These are phyloP conservation scores for Trichoplusia ni DNA, from an alignment of 1,140 invertebrate species.

Conservation along the genomic window DNA sequence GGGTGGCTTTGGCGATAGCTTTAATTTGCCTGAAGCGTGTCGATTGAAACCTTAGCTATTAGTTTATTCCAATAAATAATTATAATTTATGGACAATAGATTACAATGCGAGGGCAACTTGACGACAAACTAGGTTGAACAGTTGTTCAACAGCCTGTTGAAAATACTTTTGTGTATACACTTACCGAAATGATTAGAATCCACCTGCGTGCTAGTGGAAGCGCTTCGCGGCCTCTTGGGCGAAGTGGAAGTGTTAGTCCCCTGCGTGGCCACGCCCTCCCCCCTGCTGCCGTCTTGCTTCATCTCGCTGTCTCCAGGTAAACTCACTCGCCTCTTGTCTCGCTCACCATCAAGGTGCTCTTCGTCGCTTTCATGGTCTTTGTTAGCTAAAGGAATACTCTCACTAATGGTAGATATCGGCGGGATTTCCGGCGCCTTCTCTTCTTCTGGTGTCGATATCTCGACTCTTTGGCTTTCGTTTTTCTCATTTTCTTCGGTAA, in stretches of 20 bases:
- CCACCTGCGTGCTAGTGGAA: conserved; percentile 90
- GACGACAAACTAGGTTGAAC: too few species aligned
- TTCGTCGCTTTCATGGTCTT: conserved; percentile 65
- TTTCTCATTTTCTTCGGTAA: conserved; percentile 69
- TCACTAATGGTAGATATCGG: conserved; percentile 89
- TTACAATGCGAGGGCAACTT: too few species aligned
- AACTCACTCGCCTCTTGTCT: conserved; percentile 83
- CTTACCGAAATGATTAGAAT: conserved; percentile 91
- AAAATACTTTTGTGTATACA: conserved; percentile 6
- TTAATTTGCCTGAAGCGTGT: too few species aligned
- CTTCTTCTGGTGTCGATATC: conserved; percentile 71
- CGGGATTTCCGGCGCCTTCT: conserved; percentile 85
- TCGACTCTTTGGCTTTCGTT: conserved; percentile 70
- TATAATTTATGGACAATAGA: too few species aligned
- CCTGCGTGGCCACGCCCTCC: conserved; percentile 65
- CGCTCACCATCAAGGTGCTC: conserved; percentile 72
- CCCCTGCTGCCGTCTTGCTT: conserved; percentile 66
- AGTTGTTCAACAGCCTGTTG: too few species aligned
- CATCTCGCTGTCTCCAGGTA: conserved; percentile 84
- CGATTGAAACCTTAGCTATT: background rate
- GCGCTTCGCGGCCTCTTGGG: conserved; percentile 88
- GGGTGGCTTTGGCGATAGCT: too few species aligned
- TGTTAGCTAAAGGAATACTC: conserved; percentile 76
- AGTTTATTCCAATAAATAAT: background rate
- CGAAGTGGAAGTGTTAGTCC: conserved; percentile 75